Evolutionary conservation across 92 coral and sea anemone genomes (phyloP).

Genomic region (Umimayanthus kanabou): DNA sequence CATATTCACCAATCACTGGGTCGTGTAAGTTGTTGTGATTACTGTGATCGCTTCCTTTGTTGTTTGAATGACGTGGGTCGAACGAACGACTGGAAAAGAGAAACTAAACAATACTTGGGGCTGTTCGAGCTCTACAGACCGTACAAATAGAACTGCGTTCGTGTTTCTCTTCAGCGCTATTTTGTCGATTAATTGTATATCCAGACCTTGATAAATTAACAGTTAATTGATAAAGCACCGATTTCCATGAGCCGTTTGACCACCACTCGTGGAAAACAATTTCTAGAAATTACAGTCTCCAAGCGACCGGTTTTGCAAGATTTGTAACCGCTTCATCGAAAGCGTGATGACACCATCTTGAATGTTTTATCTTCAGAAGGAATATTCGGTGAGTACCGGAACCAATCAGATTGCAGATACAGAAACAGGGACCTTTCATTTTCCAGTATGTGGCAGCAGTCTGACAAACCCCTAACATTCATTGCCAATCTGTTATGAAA

Average conservation of each 20-base stretch:
- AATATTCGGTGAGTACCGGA: not conserved
- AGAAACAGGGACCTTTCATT: too few relatives aligned
- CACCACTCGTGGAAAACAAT: not conserved
- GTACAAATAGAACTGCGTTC: not conserved
- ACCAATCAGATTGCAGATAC: not conserved
- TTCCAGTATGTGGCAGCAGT: too few relatives aligned
- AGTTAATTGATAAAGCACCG: not conserved
- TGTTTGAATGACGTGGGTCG: not conserved
- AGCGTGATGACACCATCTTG: not conserved
- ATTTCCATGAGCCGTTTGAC: not conserved
- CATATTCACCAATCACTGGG: not conserved
- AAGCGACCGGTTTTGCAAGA: not conserved
- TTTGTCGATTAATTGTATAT: not conserved
- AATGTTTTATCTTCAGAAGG: not conserved
- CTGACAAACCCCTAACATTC: too few relatives aligned
- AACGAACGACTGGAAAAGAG: not conserved
- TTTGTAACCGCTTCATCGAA: not conserved
- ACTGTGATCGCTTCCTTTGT: not conserved
- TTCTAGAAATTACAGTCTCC: not conserved
- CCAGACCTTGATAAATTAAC: not conserved
- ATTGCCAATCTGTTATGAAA: too few relatives aligned
- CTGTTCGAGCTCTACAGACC: not conserved
- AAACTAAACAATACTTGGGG: not conserved
- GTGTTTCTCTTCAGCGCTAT: not conserved
- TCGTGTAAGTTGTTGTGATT: not conserved